Conservation (phyloP, 2,113 vertebrate species). For the Scopus umbretta region DNA sequence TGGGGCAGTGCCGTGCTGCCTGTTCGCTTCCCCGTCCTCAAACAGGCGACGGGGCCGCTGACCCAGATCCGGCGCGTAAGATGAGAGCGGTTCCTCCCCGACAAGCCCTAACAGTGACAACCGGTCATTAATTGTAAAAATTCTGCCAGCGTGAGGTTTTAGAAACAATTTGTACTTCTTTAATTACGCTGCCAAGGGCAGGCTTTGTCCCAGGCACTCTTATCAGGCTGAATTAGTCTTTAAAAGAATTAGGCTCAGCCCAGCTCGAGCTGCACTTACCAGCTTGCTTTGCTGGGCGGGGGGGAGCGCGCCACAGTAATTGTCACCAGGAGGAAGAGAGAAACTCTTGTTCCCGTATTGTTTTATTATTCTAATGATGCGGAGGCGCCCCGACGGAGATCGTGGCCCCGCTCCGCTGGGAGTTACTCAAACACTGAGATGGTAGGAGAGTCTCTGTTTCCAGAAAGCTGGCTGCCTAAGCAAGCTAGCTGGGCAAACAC, state of each 20-base stretch:
- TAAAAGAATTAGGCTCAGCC: background rate
- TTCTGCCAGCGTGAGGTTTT: slow-evolving; percentile 32
- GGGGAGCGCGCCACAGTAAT: background rate
- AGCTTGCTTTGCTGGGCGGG: background rate
- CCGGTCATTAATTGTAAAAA: slow-evolving; percentile 29
- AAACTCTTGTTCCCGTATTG: background rate
- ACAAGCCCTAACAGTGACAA: background rate
- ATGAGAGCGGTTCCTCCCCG: background rate
- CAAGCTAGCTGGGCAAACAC: background rate
- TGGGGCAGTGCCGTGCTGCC: background rate
- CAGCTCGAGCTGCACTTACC: background rate
- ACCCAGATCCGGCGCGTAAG: background rate
- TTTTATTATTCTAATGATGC: slow-evolving; percentile 10
- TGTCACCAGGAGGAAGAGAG: background rate
- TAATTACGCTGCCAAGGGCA: background rate
- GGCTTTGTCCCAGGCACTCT: background rate
- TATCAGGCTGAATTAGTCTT: slow-evolving; percentile 4
- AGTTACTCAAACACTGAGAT: background rate
- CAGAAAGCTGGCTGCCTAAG: background rate
- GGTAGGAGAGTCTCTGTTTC: background rate
- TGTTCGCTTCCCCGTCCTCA: background rate
- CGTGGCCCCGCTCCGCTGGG: background rate
- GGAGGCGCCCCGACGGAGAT: background rate
- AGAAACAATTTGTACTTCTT: slow-evolving; percentile 38
- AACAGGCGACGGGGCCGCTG: background rate